These are phyloP conservation scores for Geopemphigus sp. DNA, from an alignment of 1,140 invertebrate species.

Conservation along the genomic window DNA sequence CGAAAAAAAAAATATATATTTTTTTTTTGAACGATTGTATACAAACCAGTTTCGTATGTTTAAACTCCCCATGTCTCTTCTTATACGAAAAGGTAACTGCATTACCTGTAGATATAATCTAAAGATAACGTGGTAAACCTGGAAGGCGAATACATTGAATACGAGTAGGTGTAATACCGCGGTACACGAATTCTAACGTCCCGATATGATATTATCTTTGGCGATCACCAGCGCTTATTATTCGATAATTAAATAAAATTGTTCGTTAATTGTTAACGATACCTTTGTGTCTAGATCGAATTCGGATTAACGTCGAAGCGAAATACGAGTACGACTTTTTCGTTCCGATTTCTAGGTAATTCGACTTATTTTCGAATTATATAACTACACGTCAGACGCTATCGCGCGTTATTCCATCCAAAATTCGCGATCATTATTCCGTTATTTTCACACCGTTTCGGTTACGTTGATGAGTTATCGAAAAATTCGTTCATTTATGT, in stretches of 20 bases:
- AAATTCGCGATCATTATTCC: not conserved
- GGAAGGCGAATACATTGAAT: not conserved
- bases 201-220: not conserved
- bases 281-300: no score
- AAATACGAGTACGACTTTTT: not conserved
- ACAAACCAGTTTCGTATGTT: conserved; percentile 1
- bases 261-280: not conserved
- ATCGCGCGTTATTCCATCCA: not conserved
- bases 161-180: no score
- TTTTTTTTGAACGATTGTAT: not conserved
- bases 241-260: not conserved
- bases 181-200: not conserved
- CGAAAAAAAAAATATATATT: no score
- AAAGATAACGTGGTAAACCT: not conserved
- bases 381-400: not conserved
- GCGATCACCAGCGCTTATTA: not conserved
- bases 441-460: not conserved
- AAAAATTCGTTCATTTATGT: not conserved
- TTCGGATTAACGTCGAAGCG: no score
- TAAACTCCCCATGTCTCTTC: not conserved
- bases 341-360: not conserved
- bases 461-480: not conserved
- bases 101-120: conserved; percentile 11
- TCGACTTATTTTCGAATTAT: not conserved
- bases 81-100: not conserved